Percentiles rank a stretch among this genome's conserved stretches.
Evolutionary conservation across 2,888 invertebrate species (phyloP).

Genomic region (Mesorhabditis sp.): DNA sequence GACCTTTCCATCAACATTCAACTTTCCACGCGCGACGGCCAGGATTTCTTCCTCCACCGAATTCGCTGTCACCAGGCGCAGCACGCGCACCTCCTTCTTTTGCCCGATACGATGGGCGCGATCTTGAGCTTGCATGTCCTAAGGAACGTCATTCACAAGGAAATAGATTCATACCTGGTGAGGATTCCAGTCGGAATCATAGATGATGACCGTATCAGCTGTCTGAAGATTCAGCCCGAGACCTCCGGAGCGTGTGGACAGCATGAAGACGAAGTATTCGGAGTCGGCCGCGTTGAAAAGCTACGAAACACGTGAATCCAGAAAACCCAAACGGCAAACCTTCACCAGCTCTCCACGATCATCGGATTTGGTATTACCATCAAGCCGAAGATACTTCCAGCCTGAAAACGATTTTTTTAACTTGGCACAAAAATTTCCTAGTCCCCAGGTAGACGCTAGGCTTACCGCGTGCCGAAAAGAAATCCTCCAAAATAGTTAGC

Average conservation of each 20-base stretch:
- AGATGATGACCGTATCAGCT: conserved; percentile 96
- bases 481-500: conserved; percentile 98
- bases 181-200: conserved; percentile 99
- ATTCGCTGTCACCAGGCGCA: conserved; percentile 95
- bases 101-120: conserved; percentile 98
- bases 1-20: conserved; percentile 99
- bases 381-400: conserved; percentile 84
- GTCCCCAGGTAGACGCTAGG: too few species aligned
- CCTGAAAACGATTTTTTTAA: too few species aligned
- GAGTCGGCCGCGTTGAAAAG: conserved; percentile 82
- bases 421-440: too few species aligned
- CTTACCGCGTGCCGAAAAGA: conserved; percentile 66
- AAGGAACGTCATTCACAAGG: conserved; percentile 5
- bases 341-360: conserved; percentile 86
- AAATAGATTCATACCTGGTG: conserved; percentile 70
- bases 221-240: conserved; percentile 94
- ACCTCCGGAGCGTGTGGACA: conserved; percentile 74
- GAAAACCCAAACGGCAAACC: conserved; percentile 51
- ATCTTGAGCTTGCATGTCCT: conserved; percentile 98
- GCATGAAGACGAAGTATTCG: conserved; percentile 87
- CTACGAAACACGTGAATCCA: neutral
- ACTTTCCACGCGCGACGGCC: conserved; percentile 92
- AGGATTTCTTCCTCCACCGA: conserved; percentile 96
- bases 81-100: conserved; percentile 88
- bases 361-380: conserved; percentile 95